A percentile compares a stretch with the other conserved stretches of the same genome.
phyloP scores from a whole-genome alignment of 1,140 invertebrate species.

The Macrocentrus cingulum region DNA sequence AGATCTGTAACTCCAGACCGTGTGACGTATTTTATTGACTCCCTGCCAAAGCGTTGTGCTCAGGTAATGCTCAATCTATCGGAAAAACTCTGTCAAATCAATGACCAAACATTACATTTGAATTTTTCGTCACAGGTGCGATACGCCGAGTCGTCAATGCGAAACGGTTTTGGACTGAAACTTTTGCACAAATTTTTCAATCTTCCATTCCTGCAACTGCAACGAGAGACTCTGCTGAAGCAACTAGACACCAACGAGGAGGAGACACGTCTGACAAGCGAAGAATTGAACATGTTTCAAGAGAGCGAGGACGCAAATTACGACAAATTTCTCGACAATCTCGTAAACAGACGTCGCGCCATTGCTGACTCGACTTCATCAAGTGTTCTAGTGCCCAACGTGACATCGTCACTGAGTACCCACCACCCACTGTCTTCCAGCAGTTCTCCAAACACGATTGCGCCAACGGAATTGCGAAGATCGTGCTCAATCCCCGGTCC shows the following conservation, averaged over 20 bases:
- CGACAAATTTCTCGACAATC: constrained; percentile 75
- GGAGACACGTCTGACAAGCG: constrained; percentile 79
- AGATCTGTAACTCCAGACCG: constrained; percentile 74
- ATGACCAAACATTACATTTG: not conserved
- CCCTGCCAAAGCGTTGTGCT: constrained; percentile 55
- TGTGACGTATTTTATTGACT: constrained; percentile 71
- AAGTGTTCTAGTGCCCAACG: constrained; percentile 45
- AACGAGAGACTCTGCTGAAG: constrained; percentile 82
- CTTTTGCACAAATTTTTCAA: constrained; percentile 96
- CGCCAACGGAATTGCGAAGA: constrained; percentile 35
- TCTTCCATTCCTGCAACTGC: constrained; percentile 90
- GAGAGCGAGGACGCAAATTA: constrained; percentile 92
- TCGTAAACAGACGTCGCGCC: constrained; percentile 72
- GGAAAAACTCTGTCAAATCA: constrained; percentile 49
- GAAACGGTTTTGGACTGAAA: constrained; percentile 94
- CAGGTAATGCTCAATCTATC: constrained; percentile 40
- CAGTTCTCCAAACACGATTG: constrained; percentile 24
- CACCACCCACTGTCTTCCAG: constrained; percentile 39
- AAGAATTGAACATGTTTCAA: constrained; percentile 78
- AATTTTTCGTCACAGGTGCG: constrained; percentile 63
- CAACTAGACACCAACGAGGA: constrained; percentile 86
- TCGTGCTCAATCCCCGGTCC: constrained; percentile 47
- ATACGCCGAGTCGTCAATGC: constrained; percentile 93
- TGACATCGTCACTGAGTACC: constrained; percentile 47
- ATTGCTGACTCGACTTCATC: constrained; percentile 65